Conservation (phyloP, 2,113 vertebrate species). For the Dasyprocta punctata region DNA sequence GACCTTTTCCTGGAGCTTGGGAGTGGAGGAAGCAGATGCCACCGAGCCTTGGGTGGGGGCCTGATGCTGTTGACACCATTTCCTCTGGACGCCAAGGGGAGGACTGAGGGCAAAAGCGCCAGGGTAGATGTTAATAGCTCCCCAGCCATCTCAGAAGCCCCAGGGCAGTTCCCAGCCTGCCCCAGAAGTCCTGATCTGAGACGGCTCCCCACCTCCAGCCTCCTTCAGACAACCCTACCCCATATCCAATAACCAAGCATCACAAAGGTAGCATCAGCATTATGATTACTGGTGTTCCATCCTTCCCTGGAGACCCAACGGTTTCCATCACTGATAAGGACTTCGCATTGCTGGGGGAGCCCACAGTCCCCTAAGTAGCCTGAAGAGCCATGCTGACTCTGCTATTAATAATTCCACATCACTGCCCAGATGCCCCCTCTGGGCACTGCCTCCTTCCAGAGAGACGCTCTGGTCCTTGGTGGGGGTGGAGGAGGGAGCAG, state of each 20-base stretch:
- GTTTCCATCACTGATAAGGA: constrained; percentile 83
- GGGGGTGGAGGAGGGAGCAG: neutral
- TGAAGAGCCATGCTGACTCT: neutral
- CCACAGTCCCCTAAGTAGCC: neutral
- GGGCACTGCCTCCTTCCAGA: neutral
- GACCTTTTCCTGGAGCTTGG: constrained; percentile 72
- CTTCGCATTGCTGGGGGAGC: constrained; percentile 69
- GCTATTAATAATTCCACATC: neutral
- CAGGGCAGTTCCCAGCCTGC: neutral
- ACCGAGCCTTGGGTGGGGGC: constrained; percentile 10
- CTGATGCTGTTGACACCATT: constrained; percentile 46
- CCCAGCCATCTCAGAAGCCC: neutral
- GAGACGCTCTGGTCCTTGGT: neutral
- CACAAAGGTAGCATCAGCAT: neutral
- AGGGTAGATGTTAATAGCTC: neutral
- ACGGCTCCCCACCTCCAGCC: neutral
- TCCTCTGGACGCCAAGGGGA: constrained; percentile 29
- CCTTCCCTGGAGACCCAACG: constrained; percentile 82
- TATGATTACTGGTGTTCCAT: constrained; percentile 37
- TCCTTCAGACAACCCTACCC: neutral
- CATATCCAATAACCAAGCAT: neutral
- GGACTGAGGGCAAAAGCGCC: neutral
- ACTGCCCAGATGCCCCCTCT: neutral
- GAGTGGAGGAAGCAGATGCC: constrained; percentile 50
- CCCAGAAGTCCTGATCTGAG: neutral